These are phyloP conservation scores for Leptodirus hochenwartii DNA, from an alignment of 2,888 invertebrate species.

Conservation along the genomic window DNA sequence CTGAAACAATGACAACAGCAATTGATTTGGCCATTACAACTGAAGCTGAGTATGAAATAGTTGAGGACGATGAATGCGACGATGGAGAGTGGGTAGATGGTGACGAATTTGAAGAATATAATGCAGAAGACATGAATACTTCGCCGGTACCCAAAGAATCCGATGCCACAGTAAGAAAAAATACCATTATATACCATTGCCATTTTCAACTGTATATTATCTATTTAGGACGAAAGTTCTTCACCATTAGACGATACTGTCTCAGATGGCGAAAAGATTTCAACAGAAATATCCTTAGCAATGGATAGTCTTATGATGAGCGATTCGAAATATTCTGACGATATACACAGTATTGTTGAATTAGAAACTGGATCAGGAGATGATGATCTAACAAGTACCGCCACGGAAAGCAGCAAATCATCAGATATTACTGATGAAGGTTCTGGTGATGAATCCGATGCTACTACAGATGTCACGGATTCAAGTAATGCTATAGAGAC, in stretches of 20 bases:
- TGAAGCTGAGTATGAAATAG: slow-evolving; percentile 36
- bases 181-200: too few relatives aligned
- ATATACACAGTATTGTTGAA: slow-evolving; percentile 5
- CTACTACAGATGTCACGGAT: slow-evolving; percentile 9
- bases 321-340: slow-evolving; percentile 20
- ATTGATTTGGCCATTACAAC: slow-evolving; percentile 13
- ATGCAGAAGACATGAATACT: slow-evolving; percentile 6
- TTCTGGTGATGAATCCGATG: slow-evolving; percentile 11
- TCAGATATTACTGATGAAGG: slow-evolving; percentile 13
- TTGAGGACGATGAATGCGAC: slow-evolving; percentile 30
- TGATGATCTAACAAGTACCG: slow-evolving; percentile 11
- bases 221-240: too few relatives aligned
- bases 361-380: slow-evolving; percentile 20
- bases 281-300: slow-evolving; percentile 10
- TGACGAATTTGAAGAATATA: slow-evolving; percentile 21
- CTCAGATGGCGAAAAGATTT: too few relatives aligned
- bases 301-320: slow-evolving; percentile 30
- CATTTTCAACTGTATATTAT: too few relatives aligned
- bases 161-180: too few relatives aligned
- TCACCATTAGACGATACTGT: too few relatives aligned
- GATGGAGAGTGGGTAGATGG: slow-evolving; percentile 32
- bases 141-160: slow-evolving; percentile 13
- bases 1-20: slow-evolving; percentile 4
- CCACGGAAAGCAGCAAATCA: slow-evolving; percentile 6
- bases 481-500: slow-evolving; percentile 7